Base-by-base conservation (phyloP, 1,140 invertebrate genomes). In the Trichogramma pretiosum region DNA sequence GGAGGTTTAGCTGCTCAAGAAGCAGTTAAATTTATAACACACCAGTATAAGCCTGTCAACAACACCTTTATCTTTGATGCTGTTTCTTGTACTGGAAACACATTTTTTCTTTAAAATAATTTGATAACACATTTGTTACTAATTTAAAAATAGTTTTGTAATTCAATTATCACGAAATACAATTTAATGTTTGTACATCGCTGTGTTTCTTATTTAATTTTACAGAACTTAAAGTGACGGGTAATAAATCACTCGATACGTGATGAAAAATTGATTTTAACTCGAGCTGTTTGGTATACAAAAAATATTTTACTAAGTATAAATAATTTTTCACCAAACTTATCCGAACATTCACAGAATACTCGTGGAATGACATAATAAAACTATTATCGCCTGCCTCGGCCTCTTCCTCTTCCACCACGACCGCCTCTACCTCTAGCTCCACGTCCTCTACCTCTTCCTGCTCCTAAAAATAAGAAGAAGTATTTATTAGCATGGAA, bases 31-130 rank as follows among this genome's bases (percentile, higher is more conserved):
- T 74, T 99, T n/a, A 80, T 98, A 35, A 99, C 96, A 2, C 81
- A 82, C 58, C 96, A 99, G 72, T 99, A 96, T 68, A 87, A 93
- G 61, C 94, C 95, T 10, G 77, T 99, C 30, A 84, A 97, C 68
- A 97, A 98, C 71, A 93, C 89, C 1, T 90, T 94, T 68, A 85
- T 98, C 55, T 96, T 95, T 69, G 94, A 98, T 77, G 92, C 87
- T 43, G 89, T 94, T 56, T 87, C 83, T 45, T 89, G 87, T 41
- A 89, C 84, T 51, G 88, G 89, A 34, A 79, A 79, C 42, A 88
- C 87, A 24, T 85, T 83, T 68, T 76, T 73, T 54, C 78, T 84
- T 60, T 83, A 70, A 75, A 46, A 43, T 22, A 19, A 24, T 11
- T 23, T 45, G 17, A 35, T 46, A 41, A 16, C 8, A 5, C 34